phyloP scores from a whole-genome alignment of 2,113 vertebrate genomes.

The Cebidichthys violaceus region DNA sequence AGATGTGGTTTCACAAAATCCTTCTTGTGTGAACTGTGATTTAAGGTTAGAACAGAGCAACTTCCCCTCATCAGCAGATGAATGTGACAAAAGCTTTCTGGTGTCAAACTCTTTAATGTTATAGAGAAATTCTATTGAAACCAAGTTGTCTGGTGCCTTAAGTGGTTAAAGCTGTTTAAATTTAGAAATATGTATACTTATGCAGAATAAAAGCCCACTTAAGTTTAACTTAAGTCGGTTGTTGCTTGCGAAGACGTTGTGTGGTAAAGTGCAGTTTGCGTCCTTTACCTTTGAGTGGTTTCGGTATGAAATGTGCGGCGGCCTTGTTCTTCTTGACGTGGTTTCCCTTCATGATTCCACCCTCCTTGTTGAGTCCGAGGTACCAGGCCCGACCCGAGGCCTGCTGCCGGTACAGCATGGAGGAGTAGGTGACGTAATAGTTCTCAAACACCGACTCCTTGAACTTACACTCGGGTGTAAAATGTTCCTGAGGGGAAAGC shows the following conservation, averaged over 20 bases:
- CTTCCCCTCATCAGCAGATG: not conserved
- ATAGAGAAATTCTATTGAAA: not conserved
- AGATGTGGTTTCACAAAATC: not conserved
- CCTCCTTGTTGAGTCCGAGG: conserved; percentile 98
- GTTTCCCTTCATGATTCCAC: conserved; percentile 98
- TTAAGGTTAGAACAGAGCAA: not conserved
- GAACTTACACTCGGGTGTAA: conserved; percentile 99
- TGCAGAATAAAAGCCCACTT: not conserved
- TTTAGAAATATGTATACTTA: not conserved
- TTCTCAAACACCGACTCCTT: conserved; percentile 99
- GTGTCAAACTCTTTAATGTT: not conserved
- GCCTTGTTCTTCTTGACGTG: conserved; percentile 99
- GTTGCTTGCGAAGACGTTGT: not conserved
- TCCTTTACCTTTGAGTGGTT: conserved; percentile 95
- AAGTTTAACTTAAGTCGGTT: not conserved
- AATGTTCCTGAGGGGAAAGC: conserved; percentile 89
- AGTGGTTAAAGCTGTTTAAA: not conserved
- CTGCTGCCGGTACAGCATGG: conserved; percentile 98
- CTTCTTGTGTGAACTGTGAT: not conserved
- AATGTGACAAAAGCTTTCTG: not conserved
- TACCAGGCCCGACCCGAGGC: conserved; percentile 97
- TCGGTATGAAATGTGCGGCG: conserved; percentile 97
- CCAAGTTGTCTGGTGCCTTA: not conserved
- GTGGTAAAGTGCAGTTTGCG: not conserved
- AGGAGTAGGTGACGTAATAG: conserved; percentile 99